Percentiles rank a stretch among this genome's conserved stretches.
phyloP scores from a whole-genome alignment of 2,888 invertebrate genomes.

The Vesta saturnalis region DNA sequence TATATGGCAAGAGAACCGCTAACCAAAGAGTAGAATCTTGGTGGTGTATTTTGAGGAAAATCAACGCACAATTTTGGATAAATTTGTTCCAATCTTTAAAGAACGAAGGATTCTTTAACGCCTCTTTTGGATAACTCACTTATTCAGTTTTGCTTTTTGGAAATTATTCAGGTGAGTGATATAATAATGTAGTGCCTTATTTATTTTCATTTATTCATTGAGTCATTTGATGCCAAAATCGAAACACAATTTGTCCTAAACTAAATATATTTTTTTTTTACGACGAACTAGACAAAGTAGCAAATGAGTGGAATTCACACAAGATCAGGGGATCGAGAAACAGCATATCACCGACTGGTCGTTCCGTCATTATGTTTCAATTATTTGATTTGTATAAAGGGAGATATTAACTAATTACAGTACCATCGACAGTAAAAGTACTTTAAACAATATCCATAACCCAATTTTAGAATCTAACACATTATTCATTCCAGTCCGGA shows the following conservation, averaged over 20 bases:
- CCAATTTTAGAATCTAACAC: too few relatives aligned
- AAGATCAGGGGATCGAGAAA: slow-evolving; percentile 23
- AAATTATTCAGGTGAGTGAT: too few relatives aligned
- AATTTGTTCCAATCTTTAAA: slow-evolving; percentile 20
- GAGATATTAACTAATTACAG: too few relatives aligned
- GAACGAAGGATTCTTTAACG: slow-evolving; percentile 18
- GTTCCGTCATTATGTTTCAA: slow-evolving; percentile 26
- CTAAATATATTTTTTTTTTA: not conserved
- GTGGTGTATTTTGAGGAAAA: slow-evolving; percentile 32
- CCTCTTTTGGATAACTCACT: not conserved
- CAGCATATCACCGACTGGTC: slow-evolving; percentile 23
- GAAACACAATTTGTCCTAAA: not conserved
- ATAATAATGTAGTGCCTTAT: not conserved
- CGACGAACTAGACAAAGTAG: too few relatives aligned
- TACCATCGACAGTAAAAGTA: too few relatives aligned
- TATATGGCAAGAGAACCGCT: slow-evolving; percentile 32
- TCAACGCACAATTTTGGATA: slow-evolving; percentile 29
- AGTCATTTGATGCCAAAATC: too few relatives aligned
- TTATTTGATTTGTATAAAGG: slow-evolving; percentile 23
- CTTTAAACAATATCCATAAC: too few relatives aligned
- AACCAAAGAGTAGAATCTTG: slow-evolving; percentile 38
- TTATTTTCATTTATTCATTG: not conserved
- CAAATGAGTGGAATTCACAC: slow-evolving; percentile 27
- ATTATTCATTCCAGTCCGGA: not conserved
- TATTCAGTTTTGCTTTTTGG: too few relatives aligned